A percentile compares a stretch with the other conserved stretches of the same genome.
Evolutionary conservation across 2,888 invertebrate genomes (phyloP).

Genomic region (Drosophila monieri): DNA sequence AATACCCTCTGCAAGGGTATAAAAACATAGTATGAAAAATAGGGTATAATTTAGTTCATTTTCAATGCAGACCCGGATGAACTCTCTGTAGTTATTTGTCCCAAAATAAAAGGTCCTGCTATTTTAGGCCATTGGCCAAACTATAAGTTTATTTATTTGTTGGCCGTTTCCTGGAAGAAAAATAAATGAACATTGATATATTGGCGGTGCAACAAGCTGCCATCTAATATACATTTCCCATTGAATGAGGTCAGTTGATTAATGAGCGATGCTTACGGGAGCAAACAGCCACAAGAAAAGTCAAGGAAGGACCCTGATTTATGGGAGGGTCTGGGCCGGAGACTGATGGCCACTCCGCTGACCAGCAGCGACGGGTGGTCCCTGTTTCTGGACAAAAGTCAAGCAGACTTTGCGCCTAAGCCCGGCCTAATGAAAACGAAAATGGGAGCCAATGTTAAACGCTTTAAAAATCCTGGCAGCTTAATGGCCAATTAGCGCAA

Average conservation of each 20-base stretch:
- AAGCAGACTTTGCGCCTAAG: slow-evolving; percentile 24
- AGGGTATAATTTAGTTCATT: too few species aligned
- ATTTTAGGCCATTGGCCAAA: neutral
- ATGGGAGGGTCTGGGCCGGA: slow-evolving; percentile 37
- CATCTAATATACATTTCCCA: slow-evolving; percentile 32
- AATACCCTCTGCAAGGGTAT: too few species aligned
- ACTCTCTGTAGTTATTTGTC: neutral
- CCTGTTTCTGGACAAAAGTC: slow-evolving; percentile 26
- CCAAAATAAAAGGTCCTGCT: neutral
- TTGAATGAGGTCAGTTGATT: slow-evolving; percentile 48
- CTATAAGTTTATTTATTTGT: slow-evolving; percentile 3
- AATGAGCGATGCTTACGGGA: slow-evolving; percentile 49
- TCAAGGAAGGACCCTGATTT: slow-evolving; percentile 59
- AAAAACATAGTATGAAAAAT: too few species aligned
- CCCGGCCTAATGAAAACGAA: slow-evolving; percentile 40
- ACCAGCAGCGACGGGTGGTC: slow-evolving; percentile 59
- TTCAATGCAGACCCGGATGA: too few species aligned
- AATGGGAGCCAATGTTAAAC: slow-evolving; percentile 40
- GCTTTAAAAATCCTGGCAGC: slow-evolving; percentile 51
- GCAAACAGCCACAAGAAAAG: slow-evolving; percentile 49
- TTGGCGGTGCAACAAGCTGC: slow-evolving; percentile 28
- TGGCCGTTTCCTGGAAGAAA: neutral
- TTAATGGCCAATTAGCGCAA: slow-evolving; percentile 67
- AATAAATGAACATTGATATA: slow-evolving; percentile 35
- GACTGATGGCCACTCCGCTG: slow-evolving; percentile 43